Evolutionary conservation across 2,113 vertebrate genomes (phyloP).

Genomic region (Prunella himalayana): DNA sequence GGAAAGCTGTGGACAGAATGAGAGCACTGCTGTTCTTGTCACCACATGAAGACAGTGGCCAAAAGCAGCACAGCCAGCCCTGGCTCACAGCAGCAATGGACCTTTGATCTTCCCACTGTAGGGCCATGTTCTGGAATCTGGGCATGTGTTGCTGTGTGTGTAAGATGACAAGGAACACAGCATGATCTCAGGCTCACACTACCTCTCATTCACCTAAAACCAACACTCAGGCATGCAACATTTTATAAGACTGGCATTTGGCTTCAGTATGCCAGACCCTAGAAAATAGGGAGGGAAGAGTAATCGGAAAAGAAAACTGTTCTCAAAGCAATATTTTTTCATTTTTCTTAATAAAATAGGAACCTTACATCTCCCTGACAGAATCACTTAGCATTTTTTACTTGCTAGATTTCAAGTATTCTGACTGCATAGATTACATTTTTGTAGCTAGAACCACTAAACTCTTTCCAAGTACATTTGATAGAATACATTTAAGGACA

Average conservation of each 20-base stretch:
- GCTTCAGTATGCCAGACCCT: not conserved
- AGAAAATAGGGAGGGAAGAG: not conserved
- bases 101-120: not conserved
- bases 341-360: not conserved
- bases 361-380: not conserved
- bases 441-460: not conserved
- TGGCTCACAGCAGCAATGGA: not conserved
- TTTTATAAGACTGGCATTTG: not conserved
- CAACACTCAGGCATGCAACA: rapidly evolving
- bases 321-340: not conserved
- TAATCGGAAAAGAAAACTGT: not conserved
- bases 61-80: not conserved
- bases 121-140: not conserved
- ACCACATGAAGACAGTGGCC: not conserved
- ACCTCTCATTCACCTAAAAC: not conserved
- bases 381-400: not conserved
- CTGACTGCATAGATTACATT: not conserved
- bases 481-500: not conserved
- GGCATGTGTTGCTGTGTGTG: too few relatives aligned
- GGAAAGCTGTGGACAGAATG: not conserved
- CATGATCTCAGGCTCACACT: not conserved
- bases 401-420: not conserved
- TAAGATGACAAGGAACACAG: not conserved
- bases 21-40: not conserved
- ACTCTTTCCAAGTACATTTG: not conserved